Base-by-base conservation (phyloP, 1,140 invertebrate genomes). In the Atopsyche davidsoni region DNA sequence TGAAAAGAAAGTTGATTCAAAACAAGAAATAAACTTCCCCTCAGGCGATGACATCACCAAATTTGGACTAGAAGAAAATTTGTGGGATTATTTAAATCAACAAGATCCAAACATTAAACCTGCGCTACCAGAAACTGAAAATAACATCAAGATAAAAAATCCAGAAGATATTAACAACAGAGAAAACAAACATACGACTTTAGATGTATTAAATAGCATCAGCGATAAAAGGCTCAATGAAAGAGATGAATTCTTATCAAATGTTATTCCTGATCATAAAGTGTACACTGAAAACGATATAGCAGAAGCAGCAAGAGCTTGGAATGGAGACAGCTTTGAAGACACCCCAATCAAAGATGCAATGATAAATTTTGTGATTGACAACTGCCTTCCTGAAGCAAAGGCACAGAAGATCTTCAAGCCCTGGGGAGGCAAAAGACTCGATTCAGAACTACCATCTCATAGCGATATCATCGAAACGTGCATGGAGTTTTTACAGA, bases 361-460 rank as follows among this genome's bases (percentile, higher is more conserved):
- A n/a, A 19, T 2, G 49, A 51, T 24, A n/a, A n/a, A n/a, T n/a
- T n/a, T n/a, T n/a, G n/a, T n/a, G n/a, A n/a, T n/a, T n/a, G n/a
- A n/a, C n/a, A n/a, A n/a, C n/a, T n/a, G n/a, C n/a, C n/a, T n/a
- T n/a, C n/a, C n/a, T n/a, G 49, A 45, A 11, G 40, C 35, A 9
- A 22, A 21, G 18, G 24, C 31, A 11, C 46, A 46, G 11, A 50
- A 44, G 21, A 16, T 40, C 14, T 54, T 54, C 21, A 19, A 18
- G 3, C 31, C 52, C 1, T 54, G 46, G 40, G 52, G 52, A 25
- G 52, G 52, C 2, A 54, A 54, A 40, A 36, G 32, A 38, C 17
- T 21, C 6, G 36, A 39, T 19, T 3, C 32, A 4, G 6, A 38
- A 6, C n/a, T 14, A 28, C 24, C 24, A n/a, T 7, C 6, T 7